Evolutionary conservation across 2,797 vertebrate species (phyloP).

Genomic region (Catharus ustulatus): DNA sequence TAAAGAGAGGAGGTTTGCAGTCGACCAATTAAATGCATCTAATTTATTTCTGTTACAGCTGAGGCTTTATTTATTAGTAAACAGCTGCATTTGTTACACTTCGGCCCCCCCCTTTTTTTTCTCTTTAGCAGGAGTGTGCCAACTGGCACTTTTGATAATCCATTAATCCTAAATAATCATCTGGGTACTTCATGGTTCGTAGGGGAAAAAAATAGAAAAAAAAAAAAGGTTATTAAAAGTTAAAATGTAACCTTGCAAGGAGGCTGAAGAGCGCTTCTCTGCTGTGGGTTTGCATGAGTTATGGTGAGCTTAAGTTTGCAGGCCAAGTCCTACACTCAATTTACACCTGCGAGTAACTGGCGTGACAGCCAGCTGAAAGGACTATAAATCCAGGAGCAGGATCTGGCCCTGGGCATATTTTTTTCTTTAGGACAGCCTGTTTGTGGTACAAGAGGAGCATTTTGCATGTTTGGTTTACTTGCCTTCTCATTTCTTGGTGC

Average conservation of each 20-base stretch:
- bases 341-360: constrained; percentile 8
- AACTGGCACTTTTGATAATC: constrained; percentile 82
- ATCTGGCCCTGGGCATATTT: constrained; percentile 13
- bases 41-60: constrained; percentile 87
- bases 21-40: constrained; percentile 85
- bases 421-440: constrained; percentile 3
- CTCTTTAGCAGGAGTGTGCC: constrained; percentile 73
- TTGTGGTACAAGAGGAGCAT: constrained; percentile 35
- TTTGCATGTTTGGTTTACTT: constrained; percentile 45
- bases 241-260: constrained; percentile 64
- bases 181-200: constrained; percentile 68
- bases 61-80: constrained; percentile 88
- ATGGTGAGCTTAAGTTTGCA: constrained; percentile 7
- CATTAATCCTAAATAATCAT: constrained; percentile 84
- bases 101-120: not conserved
- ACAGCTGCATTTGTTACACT: constrained; percentile 84
- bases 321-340: constrained; percentile 13
- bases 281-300: not conserved
- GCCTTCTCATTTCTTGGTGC: constrained; percentile 17
- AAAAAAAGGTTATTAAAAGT: constrained; percentile 70
- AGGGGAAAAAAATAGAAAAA: not conserved
- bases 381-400: not conserved
- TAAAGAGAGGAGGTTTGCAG: constrained; percentile 81
- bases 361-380: not conserved
- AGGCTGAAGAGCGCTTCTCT: constrained; percentile 17